Conservation (phyloP, 2,888 invertebrate species). For the Blastobasis lacticolella region DNA sequence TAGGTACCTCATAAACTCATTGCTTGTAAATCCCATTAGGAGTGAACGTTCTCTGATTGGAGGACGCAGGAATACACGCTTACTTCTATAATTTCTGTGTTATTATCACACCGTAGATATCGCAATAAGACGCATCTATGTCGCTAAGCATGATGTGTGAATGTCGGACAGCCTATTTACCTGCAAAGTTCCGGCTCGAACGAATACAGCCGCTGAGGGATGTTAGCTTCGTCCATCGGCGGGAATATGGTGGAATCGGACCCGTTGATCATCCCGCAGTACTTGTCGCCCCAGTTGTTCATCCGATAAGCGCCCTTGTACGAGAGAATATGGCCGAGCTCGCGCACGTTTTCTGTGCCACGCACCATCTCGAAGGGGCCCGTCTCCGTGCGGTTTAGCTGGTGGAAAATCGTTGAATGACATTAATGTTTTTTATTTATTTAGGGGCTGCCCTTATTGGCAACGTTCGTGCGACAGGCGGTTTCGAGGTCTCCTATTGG, state of each 20-base stretch:
- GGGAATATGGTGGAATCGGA: slow-evolving; percentile 72
- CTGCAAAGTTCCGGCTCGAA: slow-evolving; percentile 76
- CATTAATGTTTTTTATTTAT: too few species aligned
- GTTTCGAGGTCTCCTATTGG: too few species aligned
- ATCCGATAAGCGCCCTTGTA: slow-evolving; percentile 50
- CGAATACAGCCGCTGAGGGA: slow-evolving; percentile 48
- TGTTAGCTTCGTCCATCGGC: slow-evolving; percentile 50
- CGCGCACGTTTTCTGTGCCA: slow-evolving; percentile 60
- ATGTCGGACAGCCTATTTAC: slow-evolving; percentile 26
- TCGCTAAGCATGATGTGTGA: too few species aligned
- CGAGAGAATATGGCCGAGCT: slow-evolving; percentile 62
- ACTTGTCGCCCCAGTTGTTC: slow-evolving; percentile 46
- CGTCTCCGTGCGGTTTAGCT: slow-evolving; percentile 68
- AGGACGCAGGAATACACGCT: too few species aligned
- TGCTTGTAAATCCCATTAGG: too few species aligned
- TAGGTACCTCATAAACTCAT: too few species aligned
- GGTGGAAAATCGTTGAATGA: not conserved
- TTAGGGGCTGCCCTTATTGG: too few species aligned
- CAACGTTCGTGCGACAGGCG: too few species aligned
- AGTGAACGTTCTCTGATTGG: too few species aligned
- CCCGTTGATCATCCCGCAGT: slow-evolving; percentile 72
- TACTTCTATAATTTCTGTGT: too few species aligned
- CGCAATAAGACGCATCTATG: too few species aligned
- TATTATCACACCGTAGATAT: too few species aligned
- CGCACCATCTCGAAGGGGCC: slow-evolving; percentile 74